phyloP scores from a whole-genome alignment of 2,797 vertebrate genomes.

The Varecia variegata region DNA sequence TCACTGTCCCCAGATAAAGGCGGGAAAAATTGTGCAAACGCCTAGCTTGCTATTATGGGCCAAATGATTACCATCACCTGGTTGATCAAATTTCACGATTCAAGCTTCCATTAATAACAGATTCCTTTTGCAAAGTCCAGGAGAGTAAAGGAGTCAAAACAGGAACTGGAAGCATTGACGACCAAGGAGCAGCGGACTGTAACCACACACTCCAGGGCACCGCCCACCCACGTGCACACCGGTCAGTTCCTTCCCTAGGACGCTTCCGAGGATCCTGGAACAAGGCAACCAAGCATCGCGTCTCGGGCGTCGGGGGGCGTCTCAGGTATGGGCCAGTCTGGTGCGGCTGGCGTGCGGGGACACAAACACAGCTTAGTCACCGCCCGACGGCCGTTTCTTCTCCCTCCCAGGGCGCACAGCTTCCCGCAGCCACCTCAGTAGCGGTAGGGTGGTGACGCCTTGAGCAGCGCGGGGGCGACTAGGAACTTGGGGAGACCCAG shows the following conservation, averaged over 20 bases:
- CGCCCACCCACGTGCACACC: slow-evolving; percentile 40
- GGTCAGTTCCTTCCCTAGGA: not conserved
- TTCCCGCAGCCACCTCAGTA: not conserved
- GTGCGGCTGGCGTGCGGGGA: fast-evolving
- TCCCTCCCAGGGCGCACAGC: not conserved
- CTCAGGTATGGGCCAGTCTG: not conserved
- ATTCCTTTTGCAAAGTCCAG: not conserved
- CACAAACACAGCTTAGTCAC: not conserved
- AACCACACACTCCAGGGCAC: not conserved
- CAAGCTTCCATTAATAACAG: not conserved
- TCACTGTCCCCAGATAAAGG: not conserved
- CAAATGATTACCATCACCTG: not conserved
- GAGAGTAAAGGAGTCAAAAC: not conserved
- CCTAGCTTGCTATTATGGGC: not conserved
- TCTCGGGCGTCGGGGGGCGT: fast-evolving
- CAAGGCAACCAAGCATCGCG: fast-evolving
- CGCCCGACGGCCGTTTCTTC: not conserved
- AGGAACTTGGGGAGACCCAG: not conserved
- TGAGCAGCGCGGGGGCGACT: too few relatives aligned
- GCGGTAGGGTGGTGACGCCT: not conserved
- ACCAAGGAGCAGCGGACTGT: fast-evolving
- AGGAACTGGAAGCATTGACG: not conserved
- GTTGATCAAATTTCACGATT: not conserved
- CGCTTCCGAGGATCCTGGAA: not conserved
- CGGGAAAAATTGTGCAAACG: not conserved